phyloP scores from a whole-genome alignment of 2,888 invertebrate species.

The Euspilapteryx auroguttella region DNA sequence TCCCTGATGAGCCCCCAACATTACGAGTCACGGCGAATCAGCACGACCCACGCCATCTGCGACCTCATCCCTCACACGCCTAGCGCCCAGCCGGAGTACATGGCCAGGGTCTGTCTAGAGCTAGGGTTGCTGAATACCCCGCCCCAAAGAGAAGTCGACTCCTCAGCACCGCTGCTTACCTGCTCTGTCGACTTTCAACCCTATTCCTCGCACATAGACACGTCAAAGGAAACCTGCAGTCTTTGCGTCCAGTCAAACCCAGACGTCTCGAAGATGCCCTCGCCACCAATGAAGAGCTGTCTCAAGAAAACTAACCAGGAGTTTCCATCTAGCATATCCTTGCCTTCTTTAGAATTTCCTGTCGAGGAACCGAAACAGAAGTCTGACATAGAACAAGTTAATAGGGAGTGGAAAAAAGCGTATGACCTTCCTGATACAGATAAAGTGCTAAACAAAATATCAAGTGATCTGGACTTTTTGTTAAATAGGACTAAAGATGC shows the following conservation, averaged over 20 bases:
- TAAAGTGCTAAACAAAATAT: conserved; percentile 78
- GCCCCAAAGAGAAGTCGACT: conserved; percentile 14
- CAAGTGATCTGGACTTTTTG: conserved; percentile 80
- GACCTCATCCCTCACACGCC: conserved; percentile 34
- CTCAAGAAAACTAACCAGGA: conserved; percentile 32
- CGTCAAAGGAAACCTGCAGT: conserved; percentile 32
- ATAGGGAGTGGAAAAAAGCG: conserved; percentile 34
- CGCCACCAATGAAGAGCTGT: conserved; percentile 48
- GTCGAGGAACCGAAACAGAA: conserved; percentile 22
- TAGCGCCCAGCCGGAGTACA: conserved; percentile 20
- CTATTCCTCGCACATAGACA: conserved; percentile 26
- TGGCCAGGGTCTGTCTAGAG: conserved; percentile 59
- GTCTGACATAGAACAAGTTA: conserved; percentile 36
- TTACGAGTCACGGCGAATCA: conserved; percentile 17
- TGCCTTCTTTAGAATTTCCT: conserved; percentile 31
- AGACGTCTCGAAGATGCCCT: conserved; percentile 32
- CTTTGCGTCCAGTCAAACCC: conserved; percentile 25
- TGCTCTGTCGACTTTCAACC: conserved; percentile 37
- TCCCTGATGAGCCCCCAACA: conserved; percentile 20
- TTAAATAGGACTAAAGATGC: conserved; percentile 65
- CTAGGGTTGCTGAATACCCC: conserved; percentile 35
- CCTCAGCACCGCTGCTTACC: conserved; percentile 21
- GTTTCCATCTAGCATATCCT: conserved; percentile 28
- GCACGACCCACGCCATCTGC: conserved; percentile 27
- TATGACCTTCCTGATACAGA: conserved; percentile 45